Conservation (phyloP, 2,888 invertebrate genomes). For the Tipula vernalis region DNA sequence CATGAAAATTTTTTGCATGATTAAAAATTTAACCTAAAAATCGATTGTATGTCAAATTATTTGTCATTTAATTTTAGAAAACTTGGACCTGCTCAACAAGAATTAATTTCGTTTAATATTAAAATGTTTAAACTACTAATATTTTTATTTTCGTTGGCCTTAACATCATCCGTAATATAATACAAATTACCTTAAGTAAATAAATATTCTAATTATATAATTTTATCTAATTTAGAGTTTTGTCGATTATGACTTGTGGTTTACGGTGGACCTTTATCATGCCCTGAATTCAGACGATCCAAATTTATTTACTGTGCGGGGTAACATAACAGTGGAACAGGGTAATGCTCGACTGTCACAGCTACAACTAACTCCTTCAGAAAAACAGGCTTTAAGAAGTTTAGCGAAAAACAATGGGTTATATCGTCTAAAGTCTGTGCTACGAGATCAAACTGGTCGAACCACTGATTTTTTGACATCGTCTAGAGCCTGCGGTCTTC, state of each 20-base stretch:
- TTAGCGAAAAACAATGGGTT: constrained; percentile 55
- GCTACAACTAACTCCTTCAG: constrained; percentile 40
- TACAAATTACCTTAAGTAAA: not conserved
- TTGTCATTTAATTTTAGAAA: not conserved
- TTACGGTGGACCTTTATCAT: constrained; percentile 58
- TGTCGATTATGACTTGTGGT: constrained; percentile 54
- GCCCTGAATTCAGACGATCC: constrained; percentile 43
- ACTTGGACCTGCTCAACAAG: not conserved
- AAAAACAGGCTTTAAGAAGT: constrained; percentile 23
- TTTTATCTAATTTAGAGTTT: not conserved
- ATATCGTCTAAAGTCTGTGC: constrained; percentile 59
- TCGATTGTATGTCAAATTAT: not conserved
- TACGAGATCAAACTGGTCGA: constrained; percentile 52
- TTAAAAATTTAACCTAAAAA: not conserved
- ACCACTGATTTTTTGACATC: constrained; percentile 62
- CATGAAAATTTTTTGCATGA: not conserved
- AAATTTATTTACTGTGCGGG: constrained; percentile 48
- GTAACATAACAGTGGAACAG: constrained; percentile 41
- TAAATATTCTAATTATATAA: not conserved
- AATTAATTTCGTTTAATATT: not conserved
- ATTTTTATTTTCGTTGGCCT: not conserved
- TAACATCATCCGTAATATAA: not conserved
- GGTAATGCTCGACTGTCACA: constrained; percentile 46
- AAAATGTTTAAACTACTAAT: not conserved
- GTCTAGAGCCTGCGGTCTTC: constrained; percentile 64